These are phyloP conservation scores for Kryphioiulus occultus DNA, from an alignment of 2,888 invertebrate genomes.

Conservation along the genomic window DNA sequence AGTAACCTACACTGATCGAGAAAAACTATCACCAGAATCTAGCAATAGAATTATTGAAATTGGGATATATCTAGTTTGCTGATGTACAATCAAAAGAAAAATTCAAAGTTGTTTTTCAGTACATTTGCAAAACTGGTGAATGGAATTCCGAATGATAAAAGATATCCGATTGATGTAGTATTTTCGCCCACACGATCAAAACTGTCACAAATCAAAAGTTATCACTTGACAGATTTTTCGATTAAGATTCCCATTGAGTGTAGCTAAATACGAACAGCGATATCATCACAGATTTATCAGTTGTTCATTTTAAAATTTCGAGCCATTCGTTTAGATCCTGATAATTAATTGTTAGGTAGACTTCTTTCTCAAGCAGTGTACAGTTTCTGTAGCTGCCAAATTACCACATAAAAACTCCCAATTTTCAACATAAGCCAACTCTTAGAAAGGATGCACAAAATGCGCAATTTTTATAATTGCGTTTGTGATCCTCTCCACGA, in stretches of 20 bases:
- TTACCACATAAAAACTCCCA: neutral
- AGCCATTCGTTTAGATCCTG: neutral
- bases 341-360: neutral
- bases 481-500: slow-evolving; percentile 70
- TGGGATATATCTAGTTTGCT: neutral
- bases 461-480: slow-evolving; percentile 58
- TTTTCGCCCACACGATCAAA: no score
- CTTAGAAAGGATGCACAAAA: neutral
- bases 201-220: no score
- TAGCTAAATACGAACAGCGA: no score
- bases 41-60: neutral
- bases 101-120: neutral
- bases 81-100: no score
- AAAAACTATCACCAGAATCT: neutral
- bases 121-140: neutral
- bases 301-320: no score
- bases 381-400: neutral
- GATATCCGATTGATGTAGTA: no score
- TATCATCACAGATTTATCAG: no score
- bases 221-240: no score
- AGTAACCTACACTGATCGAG: neutral
- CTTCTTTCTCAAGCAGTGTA: neutral
- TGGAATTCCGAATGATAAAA: neutral
- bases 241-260: no score
- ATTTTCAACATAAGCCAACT: neutral